A percentile compares a stretch with the other conserved stretches of the same genome.
Conservation (phyloP, 2,797 vertebrate species). For the Scleropages formosus region DNA sequence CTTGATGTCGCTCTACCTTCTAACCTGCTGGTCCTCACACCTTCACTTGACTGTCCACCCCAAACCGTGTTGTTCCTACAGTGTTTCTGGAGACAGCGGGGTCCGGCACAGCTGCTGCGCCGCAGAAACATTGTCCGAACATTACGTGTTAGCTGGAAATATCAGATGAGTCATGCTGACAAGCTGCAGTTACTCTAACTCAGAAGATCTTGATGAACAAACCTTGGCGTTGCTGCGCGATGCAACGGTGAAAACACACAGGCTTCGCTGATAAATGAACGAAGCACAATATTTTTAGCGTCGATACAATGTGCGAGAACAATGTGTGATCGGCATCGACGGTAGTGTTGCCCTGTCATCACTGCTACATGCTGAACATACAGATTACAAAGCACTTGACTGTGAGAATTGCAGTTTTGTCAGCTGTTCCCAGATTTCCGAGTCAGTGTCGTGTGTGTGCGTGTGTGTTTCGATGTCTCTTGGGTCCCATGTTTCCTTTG, state of each 20-base stretch:
- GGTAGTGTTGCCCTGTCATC: background rate
- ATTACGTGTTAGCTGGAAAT: background rate
- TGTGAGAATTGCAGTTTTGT: slow-evolving; percentile 11
- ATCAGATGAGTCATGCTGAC: slow-evolving; percentile 15
- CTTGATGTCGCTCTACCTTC: background rate
- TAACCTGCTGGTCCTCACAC: slow-evolving; percentile 3
- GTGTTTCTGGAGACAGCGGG: background rate
- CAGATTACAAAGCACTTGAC: background rate
- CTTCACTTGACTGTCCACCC: background rate
- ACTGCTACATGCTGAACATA: background rate
- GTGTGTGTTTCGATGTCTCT: slow-evolving; percentile 13
- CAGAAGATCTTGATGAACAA: slow-evolving; percentile 2
- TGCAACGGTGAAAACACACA: background rate
- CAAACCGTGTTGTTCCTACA: background rate
- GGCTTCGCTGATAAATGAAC: background rate
- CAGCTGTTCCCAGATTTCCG: background rate
- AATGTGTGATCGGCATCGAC: background rate
- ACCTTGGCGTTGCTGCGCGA: background rate
- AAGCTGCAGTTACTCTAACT: background rate
- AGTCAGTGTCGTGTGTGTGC: slow-evolving; percentile 19
- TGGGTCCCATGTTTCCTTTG: slow-evolving; percentile 7
- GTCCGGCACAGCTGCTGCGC: background rate
- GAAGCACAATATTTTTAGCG: background rate
- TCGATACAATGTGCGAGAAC: background rate
- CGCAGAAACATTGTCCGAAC: background rate